Conservation (phyloP, 2,888 invertebrate genomes). For the Orchestes rusci region DNA sequence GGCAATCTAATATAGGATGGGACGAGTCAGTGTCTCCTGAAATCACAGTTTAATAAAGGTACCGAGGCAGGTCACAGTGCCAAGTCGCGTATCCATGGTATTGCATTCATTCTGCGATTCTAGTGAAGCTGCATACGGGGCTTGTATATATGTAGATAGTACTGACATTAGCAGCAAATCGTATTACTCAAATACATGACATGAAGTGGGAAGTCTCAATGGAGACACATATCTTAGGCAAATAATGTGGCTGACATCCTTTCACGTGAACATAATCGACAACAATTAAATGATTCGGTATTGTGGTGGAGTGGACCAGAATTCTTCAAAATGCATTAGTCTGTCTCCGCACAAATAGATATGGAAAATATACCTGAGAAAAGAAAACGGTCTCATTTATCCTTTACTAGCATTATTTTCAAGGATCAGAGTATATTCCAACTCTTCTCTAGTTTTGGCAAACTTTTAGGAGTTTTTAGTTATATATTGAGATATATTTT, state of each 20-base stretch:
- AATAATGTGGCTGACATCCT: conserved; percentile 20
- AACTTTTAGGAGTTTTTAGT: background rate
- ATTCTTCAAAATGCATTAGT: background rate
- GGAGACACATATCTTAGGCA: conserved; percentile 6
- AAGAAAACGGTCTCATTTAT: background rate
- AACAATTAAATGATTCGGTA: background rate
- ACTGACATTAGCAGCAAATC: conserved; percentile 14
- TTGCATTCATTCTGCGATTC: conserved; percentile 22
- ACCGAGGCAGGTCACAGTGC: conserved; percentile 10
- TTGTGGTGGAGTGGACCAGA: conserved; percentile 7
- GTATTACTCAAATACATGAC: conserved; percentile 2
- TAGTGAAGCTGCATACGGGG: conserved; percentile 16
- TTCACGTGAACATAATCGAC: conserved; percentile 1
- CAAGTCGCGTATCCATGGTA: conserved; percentile 9
- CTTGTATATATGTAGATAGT: conserved; percentile 16
- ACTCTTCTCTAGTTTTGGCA: background rate
- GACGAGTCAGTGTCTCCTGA: conserved; percentile 20
- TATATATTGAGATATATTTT: conserved; percentile 1
- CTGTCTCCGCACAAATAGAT: background rate
- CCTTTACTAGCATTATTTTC: background rate
- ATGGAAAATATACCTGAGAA: background rate
- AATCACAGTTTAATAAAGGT: conserved; percentile 11
- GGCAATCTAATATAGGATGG: conserved; percentile 19
- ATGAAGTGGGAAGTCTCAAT: conserved; percentile 9
- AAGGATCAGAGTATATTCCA: conserved; percentile 4